Percentiles rank a stretch among this genome's conserved stretches.
phyloP scores from a whole-genome alignment of 2,888 invertebrate genomes.

The Caenorhabditis imperialis region DNA sequence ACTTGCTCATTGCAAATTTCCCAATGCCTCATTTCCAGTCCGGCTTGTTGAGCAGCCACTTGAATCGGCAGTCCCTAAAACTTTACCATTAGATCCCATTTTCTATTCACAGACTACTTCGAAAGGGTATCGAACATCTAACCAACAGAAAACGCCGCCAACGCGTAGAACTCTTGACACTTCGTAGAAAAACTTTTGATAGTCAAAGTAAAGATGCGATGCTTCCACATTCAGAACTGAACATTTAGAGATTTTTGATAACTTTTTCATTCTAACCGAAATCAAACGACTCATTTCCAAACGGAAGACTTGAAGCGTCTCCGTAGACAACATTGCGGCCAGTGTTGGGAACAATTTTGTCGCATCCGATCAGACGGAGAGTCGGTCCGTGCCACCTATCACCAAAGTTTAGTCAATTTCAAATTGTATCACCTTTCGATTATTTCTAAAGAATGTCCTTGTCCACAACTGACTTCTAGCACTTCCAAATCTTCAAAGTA shows the following conservation, averaged over 20 bases:
- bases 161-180: conserved; percentile 59
- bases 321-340: conserved; percentile 49
- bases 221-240: conserved; percentile 70
- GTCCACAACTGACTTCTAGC: conserved; percentile 73
- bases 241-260: conserved; percentile 14
- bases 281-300: conserved; percentile 41
- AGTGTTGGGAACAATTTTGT: conserved; percentile 43
- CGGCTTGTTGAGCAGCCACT: conserved; percentile 35
- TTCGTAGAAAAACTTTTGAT: conserved; percentile 64
- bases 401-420: neutral
- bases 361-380: conserved; percentile 57
- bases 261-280: conserved; percentile 18
- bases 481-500: conserved; percentile 53
- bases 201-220: conserved; percentile 67
- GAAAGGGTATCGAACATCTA: conserved; percentile 63
- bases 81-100: neutral
- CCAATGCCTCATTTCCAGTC: conserved; percentile 50
- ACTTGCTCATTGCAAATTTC: conserved; percentile 64
- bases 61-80: conserved; percentile 33
- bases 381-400: conserved; percentile 66
- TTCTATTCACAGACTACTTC: conserved; percentile 43
- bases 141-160: conserved; percentile 67
- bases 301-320: conserved; percentile 63
- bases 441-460: conserved; percentile 69
- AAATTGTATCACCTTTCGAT: conserved; percentile 58